Conservation (phyloP, 2,797 vertebrate species). For the Notolepis coatsorum region DNA sequence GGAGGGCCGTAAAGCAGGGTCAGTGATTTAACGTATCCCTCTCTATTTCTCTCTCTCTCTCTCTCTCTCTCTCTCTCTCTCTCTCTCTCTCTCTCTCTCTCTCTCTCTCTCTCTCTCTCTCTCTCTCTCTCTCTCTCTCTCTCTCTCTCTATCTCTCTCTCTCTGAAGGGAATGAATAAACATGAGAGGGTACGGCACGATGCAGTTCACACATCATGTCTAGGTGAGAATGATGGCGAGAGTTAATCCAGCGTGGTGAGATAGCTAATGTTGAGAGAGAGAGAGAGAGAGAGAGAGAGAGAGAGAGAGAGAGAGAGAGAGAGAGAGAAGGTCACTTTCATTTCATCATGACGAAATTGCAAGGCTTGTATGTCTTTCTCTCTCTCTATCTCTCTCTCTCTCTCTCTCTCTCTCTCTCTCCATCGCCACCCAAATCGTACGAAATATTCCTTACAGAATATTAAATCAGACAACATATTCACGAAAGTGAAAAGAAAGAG, state of each 20-base stretch:
- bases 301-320: constrained; percentile 51
- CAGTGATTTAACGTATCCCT: constrained; percentile 70
- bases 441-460: too few species aligned
- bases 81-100: constrained; percentile 36
- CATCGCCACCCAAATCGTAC: too few species aligned
- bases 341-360: constrained; percentile 39
- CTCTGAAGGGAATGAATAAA: constrained; percentile 71
- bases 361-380: constrained; percentile 30
- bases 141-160: constrained; percentile 42
- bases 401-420: constrained; percentile 18
- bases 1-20: constrained; percentile 64
- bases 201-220: constrained; percentile 61
- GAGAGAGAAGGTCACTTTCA: constrained; percentile 62
- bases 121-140: constrained; percentile 36
- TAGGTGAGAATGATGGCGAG: constrained; percentile 57
- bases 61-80: constrained; percentile 42
- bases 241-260: constrained; percentile 59
- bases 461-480: too few species aligned
- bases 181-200: constrained; percentile 58
- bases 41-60: constrained; percentile 34
- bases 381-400: constrained; percentile 19
- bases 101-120: constrained; percentile 42
- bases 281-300: constrained; percentile 55
- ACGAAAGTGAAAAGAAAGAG: too few species aligned
- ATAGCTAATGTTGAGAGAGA: constrained; percentile 21